Evolutionary conservation across 2,888 invertebrate genomes (phyloP), one percentile per base, ranked within the genome.

Genomic region (Caenorhabditis angaria): DNA sequence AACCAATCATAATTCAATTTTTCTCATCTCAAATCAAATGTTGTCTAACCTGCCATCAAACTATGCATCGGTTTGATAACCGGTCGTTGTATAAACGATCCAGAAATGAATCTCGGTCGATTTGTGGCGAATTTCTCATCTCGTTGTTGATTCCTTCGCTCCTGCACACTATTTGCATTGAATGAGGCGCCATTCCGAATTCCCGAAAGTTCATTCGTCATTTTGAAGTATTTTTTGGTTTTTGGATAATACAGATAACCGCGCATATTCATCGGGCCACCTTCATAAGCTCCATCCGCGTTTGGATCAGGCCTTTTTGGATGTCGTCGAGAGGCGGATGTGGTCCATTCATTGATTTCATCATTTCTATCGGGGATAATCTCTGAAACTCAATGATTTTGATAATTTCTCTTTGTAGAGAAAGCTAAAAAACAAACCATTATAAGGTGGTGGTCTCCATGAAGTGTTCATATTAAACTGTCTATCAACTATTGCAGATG

Each of bases 161-260:
- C 73, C n/a, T n/a, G n/a, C n/a, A n/a, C n/a, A n/a, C n/a, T n/a
- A 12, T 62, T 12, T 25, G 58, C 68, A n/a, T 20, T 20, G 25
- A 51, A 60, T 20, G 60, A 57, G 32, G 64, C 61, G 0, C 71
- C 71, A 28, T 24, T 47, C 22, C 55, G 20, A 18, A 63, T 55
- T 27, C 63, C 63, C 1, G 35, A 54, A 27, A 53, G n/a, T 14
- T 73, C 73, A 6, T 6, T 53, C 8, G 73, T 61, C 41, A 81
- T 80, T 54, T 71, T 71, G 65, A 68, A 82, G 58, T 82, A 81
- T 54, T 79, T 80, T 47, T 70, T 63, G 4, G 74, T 73, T 29
- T 24, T 54, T 18, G 80, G 78, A 58, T 81, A 66, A 50, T 71
- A 82, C 54, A 68, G 61, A 56, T 69, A 80, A 12, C 82, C 79